Evolutionary conservation across 2,113 vertebrate genomes (phyloP).

Genomic region (Stomatorhinus ivindoensis): DNA sequence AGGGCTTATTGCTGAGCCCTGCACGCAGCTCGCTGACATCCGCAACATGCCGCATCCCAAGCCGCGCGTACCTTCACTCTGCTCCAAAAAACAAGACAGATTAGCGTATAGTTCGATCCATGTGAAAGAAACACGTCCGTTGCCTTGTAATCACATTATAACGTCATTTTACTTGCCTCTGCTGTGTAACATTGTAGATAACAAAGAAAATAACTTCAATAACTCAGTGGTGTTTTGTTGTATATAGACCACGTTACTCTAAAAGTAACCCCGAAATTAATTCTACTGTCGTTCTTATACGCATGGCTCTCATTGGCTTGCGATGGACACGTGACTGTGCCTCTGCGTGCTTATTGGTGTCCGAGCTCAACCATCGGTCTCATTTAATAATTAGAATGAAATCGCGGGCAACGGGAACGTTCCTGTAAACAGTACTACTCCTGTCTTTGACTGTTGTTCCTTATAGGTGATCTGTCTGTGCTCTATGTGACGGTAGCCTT

Average conservation of each 20-base stretch:
- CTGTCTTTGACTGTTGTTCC: neutral
- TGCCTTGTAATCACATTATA: neutral
- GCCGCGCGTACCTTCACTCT: neutral
- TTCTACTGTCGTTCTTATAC: constrained; percentile 5
- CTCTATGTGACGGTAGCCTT: neutral
- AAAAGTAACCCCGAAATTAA: neutral
- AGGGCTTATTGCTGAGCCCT: neutral
- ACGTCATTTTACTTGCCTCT: neutral
- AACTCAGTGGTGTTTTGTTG: neutral
- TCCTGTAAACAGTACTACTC: neutral
- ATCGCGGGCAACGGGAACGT: neutral
- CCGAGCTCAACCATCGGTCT: neutral
- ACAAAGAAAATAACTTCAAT: neutral
- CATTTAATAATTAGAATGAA: neutral
- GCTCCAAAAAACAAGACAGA: neutral
- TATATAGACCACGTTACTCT: neutral
- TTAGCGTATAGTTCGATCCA: neutral
- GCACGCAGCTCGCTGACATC: neutral
- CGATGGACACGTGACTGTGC: neutral
- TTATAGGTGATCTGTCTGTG: neutral
- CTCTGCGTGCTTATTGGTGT: constrained; percentile 15
- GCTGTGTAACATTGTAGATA: constrained; percentile 18
- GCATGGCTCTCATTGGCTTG: constrained; percentile 3
- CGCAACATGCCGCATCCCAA: neutral
- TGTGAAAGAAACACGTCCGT: neutral